Evolutionary conservation across 2,113 vertebrate genomes (phyloP), one percentile per base, ranked within the genome.

Genomic region (Scartelaos histophorus): DNA sequence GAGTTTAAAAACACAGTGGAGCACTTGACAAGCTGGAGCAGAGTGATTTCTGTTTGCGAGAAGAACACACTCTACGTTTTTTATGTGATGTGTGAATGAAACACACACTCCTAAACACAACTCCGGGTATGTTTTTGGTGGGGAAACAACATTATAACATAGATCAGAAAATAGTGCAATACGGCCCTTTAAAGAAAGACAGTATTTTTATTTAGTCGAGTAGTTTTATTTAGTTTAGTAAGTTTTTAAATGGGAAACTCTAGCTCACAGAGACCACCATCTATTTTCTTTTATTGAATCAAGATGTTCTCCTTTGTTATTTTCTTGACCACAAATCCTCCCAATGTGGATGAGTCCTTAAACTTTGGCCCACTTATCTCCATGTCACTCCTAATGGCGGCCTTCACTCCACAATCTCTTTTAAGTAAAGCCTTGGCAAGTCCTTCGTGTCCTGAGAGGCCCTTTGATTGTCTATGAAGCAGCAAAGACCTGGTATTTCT

Each of bases 401-500:
- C 4, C 1, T 12, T 6, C 45, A 15, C 61, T 62, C 7, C 1
- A 24, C n/a, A 66, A 7, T 17, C 19, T 19, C 67, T 15, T 57
- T 64, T 29, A 66, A 65, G 68, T 0, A 16, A 67, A 72, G 47
- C 13, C 0, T 7, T 1, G 24, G 25, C 43, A 67, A 25, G 29
- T 73, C 73, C 25, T 0, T 76, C 7, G 64, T 46, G 51, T 5
- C 2, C 67, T 69, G 64, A 29, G 25, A 9, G 57, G 16, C 43
- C 21, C 65, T 64, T 34, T 51, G 56, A 34, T 54, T 34, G 66
- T 12, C 60, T 69, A 6, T 49, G 60, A 46, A 66, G 54, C 10
- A 35, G 16, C 47, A 72, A 12, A 51, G 46, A 77, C 67, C 51
- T 7, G 2, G 12, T 75, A 38, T 10, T 65, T 46, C 64, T 73